A percentile compares a stretch with the other conserved stretches of the same genome.
These are phyloP conservation scores for Peromyscus aztecus DNA, from an alignment of 2,797 vertebrate genomes.

Conservation along the genomic window DNA sequence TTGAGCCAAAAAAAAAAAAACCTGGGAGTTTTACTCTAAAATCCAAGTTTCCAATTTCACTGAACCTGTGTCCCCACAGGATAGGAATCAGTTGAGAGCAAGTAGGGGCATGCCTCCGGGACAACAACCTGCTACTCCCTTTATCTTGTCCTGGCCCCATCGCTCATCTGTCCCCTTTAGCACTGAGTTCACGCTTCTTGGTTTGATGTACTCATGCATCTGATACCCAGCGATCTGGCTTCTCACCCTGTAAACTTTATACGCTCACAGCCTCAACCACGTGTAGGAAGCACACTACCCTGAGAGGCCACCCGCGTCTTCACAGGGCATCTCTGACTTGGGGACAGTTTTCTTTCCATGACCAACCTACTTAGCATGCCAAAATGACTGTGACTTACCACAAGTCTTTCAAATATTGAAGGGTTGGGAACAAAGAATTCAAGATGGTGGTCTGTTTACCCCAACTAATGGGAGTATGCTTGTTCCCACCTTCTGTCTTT, in stretches of 20 bases:
- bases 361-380: not conserved
- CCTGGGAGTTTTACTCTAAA: conserved; percentile 32
- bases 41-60: conserved; percentile 12
- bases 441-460: not conserved
- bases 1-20: conserved; percentile 12
- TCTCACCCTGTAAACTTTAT: not conserved
- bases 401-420: not conserved
- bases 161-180: not conserved
- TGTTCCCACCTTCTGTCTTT: not conserved
- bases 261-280: not conserved
- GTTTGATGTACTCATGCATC: not conserved
- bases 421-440: not conserved
- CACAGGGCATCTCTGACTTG: not conserved
- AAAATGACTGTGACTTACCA: not conserved
- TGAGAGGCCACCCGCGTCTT: not conserved
- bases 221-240: not conserved
- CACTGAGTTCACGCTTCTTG: not conserved
- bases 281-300: not conserved
- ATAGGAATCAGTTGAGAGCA: not conserved
- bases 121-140: not conserved
- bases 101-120: not conserved
- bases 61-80: not conserved
- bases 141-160: not conserved
- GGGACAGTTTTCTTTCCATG: not conserved
- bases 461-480: not conserved